Evolutionary conservation across 1,140 invertebrate species (phyloP).

Genomic region (Tetramorium alpestre): DNA sequence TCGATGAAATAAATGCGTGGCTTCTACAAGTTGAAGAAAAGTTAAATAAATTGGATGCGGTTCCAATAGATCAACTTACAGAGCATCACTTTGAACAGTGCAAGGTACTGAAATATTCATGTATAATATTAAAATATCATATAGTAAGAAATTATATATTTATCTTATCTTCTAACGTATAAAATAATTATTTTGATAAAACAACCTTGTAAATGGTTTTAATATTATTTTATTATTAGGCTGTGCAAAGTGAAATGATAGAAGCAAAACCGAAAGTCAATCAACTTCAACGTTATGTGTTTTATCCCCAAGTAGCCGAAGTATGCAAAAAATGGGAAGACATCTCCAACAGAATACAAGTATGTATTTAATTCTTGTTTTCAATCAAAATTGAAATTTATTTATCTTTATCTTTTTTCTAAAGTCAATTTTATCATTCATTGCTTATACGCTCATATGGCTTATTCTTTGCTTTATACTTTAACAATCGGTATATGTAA

Average conservation of each 20-base stretch:
- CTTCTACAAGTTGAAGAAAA: slow-evolving; percentile 84
- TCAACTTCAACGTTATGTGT: slow-evolving; percentile 81
- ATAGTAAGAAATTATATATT: neutral
- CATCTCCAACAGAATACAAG: slow-evolving; percentile 81
- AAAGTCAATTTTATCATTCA: slow-evolving; percentile 72
- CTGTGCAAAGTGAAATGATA: slow-evolving; percentile 82
- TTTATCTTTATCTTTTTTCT: slow-evolving; percentile 49
- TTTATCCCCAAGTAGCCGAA: slow-evolving; percentile 82
- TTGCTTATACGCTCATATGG: slow-evolving; percentile 76
- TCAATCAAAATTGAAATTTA: slow-evolving; percentile 37
- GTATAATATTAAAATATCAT: neutral
- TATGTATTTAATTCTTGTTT: slow-evolving; percentile 69
- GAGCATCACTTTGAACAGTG: slow-evolving; percentile 85
- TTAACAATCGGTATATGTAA: slow-evolving; percentile 78
- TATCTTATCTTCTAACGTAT: neutral
- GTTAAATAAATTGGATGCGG: slow-evolving; percentile 80
- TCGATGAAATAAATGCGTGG: slow-evolving; percentile 86
- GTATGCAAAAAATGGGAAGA: slow-evolving; percentile 83
- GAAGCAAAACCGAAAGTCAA: slow-evolving; percentile 82
- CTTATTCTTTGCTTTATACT: slow-evolving; percentile 77
- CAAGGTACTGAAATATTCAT: slow-evolving; percentile 78
- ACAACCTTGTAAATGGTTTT: slow-evolving; percentile 29
- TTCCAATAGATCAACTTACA: slow-evolving; percentile 80
- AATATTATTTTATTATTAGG: slow-evolving; percentile 70
- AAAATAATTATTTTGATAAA: slow-evolving; percentile 19